Percentiles rank a stretch among this genome's conserved stretches.
These are phyloP conservation scores for Pachliopta kotzebuea DNA, from an alignment of 2,888 invertebrate species.

Conservation along the genomic window DNA sequence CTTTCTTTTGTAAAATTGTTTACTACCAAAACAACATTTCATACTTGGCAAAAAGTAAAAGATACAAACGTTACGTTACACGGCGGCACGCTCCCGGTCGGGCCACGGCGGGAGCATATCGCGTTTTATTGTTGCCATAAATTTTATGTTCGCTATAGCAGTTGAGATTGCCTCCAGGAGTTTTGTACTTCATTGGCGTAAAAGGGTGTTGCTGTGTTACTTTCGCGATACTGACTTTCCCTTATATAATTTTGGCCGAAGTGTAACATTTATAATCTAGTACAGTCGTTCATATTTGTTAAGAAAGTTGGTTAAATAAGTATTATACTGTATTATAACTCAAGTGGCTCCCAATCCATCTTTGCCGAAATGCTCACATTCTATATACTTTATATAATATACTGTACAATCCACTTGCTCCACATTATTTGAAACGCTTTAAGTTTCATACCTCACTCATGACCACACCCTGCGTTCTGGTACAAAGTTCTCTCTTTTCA, in stretches of 20 bases:
- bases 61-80: constrained; percentile 34
- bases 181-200: constrained; percentile 61
- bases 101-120: constrained; percentile 56
- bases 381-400: no score
- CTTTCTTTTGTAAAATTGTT: constrained; percentile 8
- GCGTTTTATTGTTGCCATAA: constrained; percentile 77
- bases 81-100: constrained; percentile 54
- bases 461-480: no score
- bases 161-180: constrained; percentile 72
- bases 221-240: constrained; percentile 29
- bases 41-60: constrained; percentile 24
- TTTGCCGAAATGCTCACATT: no score
- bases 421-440: no score
- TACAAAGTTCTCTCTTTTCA: no score
- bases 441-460: no score
- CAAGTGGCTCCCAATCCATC: no score
- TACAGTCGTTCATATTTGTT: not conserved
- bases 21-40: constrained; percentile 7
- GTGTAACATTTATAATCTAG: not conserved
- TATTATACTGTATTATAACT: no score
- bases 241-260: constrained; percentile 2
- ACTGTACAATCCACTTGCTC: no score
- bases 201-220: constrained; percentile 43
- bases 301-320: no score
- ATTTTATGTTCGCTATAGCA: constrained; percentile 60